These are phyloP conservation scores for Drymodes brunneopygia DNA, from an alignment of 2,113 vertebrate species.

Conservation along the genomic window DNA sequence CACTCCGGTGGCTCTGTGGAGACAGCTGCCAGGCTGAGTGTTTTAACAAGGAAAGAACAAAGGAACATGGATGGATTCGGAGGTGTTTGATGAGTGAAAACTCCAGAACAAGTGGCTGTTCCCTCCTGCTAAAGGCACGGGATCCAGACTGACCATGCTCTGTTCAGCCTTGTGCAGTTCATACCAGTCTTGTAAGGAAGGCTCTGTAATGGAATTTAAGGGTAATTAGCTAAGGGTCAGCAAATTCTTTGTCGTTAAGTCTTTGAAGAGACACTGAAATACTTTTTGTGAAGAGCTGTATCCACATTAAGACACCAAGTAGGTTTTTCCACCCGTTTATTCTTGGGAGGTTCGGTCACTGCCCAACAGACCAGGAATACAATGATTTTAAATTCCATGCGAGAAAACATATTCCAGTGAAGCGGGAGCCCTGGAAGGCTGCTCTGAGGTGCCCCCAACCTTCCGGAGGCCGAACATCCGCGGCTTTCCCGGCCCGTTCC, in stretches of 20 bases:
- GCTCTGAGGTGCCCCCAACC: background rate
- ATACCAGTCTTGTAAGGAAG: background rate
- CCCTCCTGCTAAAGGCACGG: background rate
- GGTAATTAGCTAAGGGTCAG: background rate
- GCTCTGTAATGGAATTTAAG: background rate
- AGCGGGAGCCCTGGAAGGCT: background rate
- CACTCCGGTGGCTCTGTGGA: background rate
- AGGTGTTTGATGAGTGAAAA: background rate
- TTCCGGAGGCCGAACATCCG: accelerated
- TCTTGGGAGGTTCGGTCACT: background rate
- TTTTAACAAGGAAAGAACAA: background rate
- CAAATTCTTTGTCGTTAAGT: background rate
- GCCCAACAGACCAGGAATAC: background rate
- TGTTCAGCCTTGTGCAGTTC: background rate
- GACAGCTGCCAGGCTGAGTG: background rate
- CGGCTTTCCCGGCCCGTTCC: accelerated
- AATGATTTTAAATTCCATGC: background rate
- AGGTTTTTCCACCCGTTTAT: background rate
- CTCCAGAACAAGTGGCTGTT: background rate
- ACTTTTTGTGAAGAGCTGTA: background rate
- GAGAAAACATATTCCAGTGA: background rate
- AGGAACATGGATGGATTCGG: accelerated
- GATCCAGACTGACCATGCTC: background rate
- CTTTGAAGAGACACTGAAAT: background rate
- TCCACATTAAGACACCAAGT: accelerated